phyloP scores from a whole-genome alignment of 2,797 vertebrate species.

The Anguilla marmorata region DNA sequence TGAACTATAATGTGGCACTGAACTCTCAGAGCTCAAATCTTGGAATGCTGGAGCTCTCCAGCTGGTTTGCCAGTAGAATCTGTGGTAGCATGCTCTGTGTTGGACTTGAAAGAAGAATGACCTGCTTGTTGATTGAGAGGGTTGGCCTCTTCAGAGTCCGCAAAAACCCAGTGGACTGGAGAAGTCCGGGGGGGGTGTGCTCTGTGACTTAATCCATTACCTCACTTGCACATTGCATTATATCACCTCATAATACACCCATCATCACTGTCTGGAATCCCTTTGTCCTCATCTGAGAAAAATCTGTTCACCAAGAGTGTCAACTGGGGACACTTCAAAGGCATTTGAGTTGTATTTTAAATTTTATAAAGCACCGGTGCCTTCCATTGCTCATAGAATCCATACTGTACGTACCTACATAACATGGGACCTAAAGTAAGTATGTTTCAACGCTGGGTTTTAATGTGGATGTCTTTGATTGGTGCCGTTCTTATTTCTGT shows the following conservation, averaged over 20 bases:
- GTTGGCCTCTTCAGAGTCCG: background rate
- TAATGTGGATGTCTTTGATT: constrained; percentile 19
- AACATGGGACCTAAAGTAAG: constrained; percentile 26
- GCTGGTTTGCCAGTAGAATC: background rate
- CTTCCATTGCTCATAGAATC: constrained; percentile 13
- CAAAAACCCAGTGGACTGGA: background rate
- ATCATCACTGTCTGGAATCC: constrained; percentile 7
- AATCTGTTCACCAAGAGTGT: background rate
- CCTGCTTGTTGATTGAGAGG: background rate
- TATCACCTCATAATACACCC: background rate
- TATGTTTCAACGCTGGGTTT: constrained; percentile 12
- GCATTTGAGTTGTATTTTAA: background rate
- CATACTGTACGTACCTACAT: constrained; percentile 3
- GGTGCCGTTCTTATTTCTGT: constrained; percentile 13
- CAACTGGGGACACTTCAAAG: background rate
- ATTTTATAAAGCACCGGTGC: background rate
- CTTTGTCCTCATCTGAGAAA: background rate
- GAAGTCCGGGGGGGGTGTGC: background rate
- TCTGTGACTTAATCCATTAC: constrained; percentile 3
- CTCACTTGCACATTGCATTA: background rate
- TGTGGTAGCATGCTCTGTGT: background rate
- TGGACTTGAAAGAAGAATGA: constrained; percentile 8
- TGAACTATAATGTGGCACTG: background rate
- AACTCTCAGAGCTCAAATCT: background rate
- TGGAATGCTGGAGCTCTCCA: background rate